phyloP scores from a whole-genome alignment of 2,113 vertebrate genomes.

The Tachysurus fulvidraco region DNA sequence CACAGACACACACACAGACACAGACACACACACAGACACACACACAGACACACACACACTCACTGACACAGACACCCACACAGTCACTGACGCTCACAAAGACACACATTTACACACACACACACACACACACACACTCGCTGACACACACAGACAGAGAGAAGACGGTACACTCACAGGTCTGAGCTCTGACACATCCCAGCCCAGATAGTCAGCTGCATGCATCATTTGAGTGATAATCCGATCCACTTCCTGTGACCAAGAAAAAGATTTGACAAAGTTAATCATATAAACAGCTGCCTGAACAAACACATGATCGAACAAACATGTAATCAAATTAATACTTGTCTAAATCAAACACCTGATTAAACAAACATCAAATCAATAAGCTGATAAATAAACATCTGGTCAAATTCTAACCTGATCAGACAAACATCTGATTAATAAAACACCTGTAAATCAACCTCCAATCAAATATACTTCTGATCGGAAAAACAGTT shows the following conservation, averaged over 20 bases:
- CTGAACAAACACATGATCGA: background rate
- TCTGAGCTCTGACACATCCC: conserved; percentile 90
- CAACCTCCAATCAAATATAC: no score
- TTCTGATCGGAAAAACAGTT: background rate
- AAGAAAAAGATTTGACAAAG: conserved; percentile 20
- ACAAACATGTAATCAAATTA: background rate
- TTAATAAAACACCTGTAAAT: background rate
- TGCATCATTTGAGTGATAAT: conserved; percentile 94
- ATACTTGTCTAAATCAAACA: background rate
- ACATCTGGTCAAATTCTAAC: background rate
- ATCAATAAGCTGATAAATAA: background rate
- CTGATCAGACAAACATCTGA: background rate
- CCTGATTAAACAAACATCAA: background rate
- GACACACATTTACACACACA: no score
- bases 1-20: background rate
- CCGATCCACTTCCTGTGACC: conserved; percentile 82
- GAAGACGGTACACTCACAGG: conserved; percentile 70
- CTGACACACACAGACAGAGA: background rate
- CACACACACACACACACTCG: no score
- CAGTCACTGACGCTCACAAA: no score
- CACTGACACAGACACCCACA: background rate
- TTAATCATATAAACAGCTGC: background rate
- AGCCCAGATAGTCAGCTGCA: conserved; percentile 90
- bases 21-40: no score
- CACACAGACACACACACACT: no score